Evolutionary conservation across 2,888 invertebrate genomes (phyloP), one percentile per base, ranked within the genome.

Genomic region (Ennomos quercinarius): DNA sequence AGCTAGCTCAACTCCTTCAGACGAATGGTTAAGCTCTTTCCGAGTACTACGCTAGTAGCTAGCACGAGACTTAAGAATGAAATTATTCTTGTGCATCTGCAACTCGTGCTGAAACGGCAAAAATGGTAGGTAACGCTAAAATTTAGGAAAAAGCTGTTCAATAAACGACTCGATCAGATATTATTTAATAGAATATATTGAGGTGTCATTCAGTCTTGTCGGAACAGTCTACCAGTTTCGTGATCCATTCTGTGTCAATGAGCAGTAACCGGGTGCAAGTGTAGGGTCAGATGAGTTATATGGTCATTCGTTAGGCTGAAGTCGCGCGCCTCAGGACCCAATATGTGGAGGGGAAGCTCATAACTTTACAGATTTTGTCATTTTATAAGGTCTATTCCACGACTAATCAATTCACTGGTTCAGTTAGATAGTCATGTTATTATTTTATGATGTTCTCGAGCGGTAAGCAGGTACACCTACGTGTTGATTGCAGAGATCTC

Each of bases 241-340:
- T 1, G 11, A n/a, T 9, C 8, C 43, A 45, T 9, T 35, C 8
- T 44, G 36, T n/a, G 45, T 17, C 8, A 34, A 10, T 43, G 35
- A 11, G 46, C 13, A 13, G 46, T 17, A n/a, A 36, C 35, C 34
- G 41, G 9, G 46, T 43, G 51, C 42, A 39, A 42, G 57, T 46
- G 47, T 42, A 47, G 5, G 27, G 38, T 36, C 10, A 41, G 37
- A 36, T 55, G 66, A 74, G 65, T 73, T 71, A 66, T 52, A 64
- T 56, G n/a, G 38, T 61, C 68, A 72, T 75, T 59, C 66, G 67
- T 72, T 65, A 67, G 64, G 52, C 63, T 68, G 64, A 64, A 36
- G 61, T 41, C 58, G 27, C 27, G 34, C 44, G 5, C 37, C 49
- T 45, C 46, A 45, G 44, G 61, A 47, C 64, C 65, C 59, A 65